Conservation (phyloP, 2,797 vertebrate species). For the Perodicticus potto region DNA sequence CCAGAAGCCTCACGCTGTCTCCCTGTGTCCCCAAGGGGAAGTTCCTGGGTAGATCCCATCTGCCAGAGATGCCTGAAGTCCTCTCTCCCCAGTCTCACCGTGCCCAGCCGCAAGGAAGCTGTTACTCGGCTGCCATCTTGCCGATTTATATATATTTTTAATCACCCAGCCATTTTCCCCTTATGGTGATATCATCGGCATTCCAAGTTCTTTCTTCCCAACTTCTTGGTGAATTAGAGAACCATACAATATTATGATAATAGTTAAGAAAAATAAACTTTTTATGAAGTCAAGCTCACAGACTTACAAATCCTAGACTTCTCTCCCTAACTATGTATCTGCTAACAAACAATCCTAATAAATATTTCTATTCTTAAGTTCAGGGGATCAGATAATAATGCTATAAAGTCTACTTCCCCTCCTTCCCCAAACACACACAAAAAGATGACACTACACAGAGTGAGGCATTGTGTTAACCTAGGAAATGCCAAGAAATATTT, state of each 20-base stretch:
- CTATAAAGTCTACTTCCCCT: not conserved
- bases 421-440: not conserved
- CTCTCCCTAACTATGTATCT: not conserved
- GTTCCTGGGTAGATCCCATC: too few relatives aligned
- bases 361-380: not conserved
- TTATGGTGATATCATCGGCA: not conserved
- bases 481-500: constrained; percentile 45
- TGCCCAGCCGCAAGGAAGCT: too few relatives aligned
- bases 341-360: not conserved
- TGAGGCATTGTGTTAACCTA: not conserved
- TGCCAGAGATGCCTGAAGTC: too few relatives aligned
- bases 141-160: not conserved
- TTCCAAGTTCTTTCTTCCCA: not conserved
- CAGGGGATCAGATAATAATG: not conserved
- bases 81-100: too few relatives aligned
- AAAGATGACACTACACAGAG: not conserved
- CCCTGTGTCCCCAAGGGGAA: too few relatives aligned
- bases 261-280: not conserved
- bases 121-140: too few relatives aligned
- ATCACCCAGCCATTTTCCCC: not conserved
- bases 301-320: not conserved
- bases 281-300: not conserved
- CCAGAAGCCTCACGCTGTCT: too few relatives aligned
- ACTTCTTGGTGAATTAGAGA: constrained; percentile 13
- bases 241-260: not conserved